These are phyloP conservation scores for Leptinotarsa texana DNA, from an alignment of 1,140 invertebrate species.

Conservation along the genomic window DNA sequence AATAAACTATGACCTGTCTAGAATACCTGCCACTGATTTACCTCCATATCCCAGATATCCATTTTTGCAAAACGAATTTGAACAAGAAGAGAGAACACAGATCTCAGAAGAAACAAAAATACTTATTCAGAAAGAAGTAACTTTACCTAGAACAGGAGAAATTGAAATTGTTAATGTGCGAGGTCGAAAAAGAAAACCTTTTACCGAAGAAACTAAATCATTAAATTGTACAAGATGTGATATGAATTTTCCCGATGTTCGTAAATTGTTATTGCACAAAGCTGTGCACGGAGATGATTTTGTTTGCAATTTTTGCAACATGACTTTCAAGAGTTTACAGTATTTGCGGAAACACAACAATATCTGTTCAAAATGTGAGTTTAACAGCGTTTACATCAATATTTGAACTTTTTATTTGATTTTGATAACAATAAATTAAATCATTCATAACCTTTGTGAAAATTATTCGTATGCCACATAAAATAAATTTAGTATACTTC, in stretches of 20 bases:
- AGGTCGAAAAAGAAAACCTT: constrained; percentile 12
- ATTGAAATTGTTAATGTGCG: constrained; percentile 34
- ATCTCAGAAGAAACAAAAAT: background rate
- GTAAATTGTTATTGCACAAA: constrained; percentile 34
- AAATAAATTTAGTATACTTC: no score
- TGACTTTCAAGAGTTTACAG: constrained; percentile 36
- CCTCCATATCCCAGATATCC: constrained; percentile 12
- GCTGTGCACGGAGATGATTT: constrained; percentile 38
- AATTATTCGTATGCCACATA: no score
- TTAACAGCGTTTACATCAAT: no score
- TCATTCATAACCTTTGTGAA: no score
- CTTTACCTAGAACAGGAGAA: constrained; percentile 29
- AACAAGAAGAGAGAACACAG: background rate
- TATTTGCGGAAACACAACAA: constrained; percentile 42
- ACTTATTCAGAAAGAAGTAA: constrained; percentile 26
- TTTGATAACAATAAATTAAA: no score
- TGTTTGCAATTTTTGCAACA: constrained; percentile 44
- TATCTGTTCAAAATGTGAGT: constrained; percentile 39
- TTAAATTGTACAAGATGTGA: constrained; percentile 34
- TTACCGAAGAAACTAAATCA: constrained; percentile 25
- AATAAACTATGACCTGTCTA: constrained; percentile 29
- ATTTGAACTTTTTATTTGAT: no score
- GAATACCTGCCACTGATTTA: constrained; percentile 32
- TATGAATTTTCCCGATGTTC: constrained; percentile 32
- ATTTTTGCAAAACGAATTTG: constrained; percentile 3